phyloP scores from a whole-genome alignment of 2,113 vertebrate species.

The Phasianus colchicus region DNA sequence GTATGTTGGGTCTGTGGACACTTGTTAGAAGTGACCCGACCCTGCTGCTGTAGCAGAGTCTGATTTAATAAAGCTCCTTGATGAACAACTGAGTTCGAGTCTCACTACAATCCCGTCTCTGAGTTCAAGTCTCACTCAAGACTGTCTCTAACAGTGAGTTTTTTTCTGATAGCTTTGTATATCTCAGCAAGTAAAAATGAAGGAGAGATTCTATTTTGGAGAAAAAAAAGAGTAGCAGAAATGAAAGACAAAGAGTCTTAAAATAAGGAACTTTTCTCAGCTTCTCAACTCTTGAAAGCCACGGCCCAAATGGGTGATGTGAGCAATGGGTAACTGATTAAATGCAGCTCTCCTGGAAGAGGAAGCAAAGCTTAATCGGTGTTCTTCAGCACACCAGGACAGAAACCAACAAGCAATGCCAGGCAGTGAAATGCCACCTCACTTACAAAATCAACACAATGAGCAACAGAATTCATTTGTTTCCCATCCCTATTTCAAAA shows the following conservation, averaged over 20 bases:
- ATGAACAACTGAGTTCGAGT: too few relatives aligned
- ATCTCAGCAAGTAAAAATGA: background rate
- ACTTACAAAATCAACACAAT: background rate
- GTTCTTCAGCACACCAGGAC: background rate
- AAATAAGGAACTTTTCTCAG: background rate
- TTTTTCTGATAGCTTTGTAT: background rate
- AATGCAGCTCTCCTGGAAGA: background rate
- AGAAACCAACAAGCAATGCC: background rate
- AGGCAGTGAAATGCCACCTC: background rate
- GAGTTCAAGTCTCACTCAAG: too few relatives aligned
- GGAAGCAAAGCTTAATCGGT: background rate
- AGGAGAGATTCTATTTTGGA: background rate
- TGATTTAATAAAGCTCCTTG: too few relatives aligned
- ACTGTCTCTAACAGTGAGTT: too few relatives aligned
- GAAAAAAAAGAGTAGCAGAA: conserved; percentile 15
- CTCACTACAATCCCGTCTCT: too few relatives aligned
- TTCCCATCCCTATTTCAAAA: background rate
- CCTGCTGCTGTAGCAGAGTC: too few relatives aligned
- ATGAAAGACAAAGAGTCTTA: background rate
- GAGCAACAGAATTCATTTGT: background rate
- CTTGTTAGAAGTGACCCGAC: too few relatives aligned
- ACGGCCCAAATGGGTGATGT: background rate
- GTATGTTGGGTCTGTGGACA: too few relatives aligned
- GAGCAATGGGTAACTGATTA: background rate
- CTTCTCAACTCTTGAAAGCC: background rate